Conservation (phyloP, 2,888 invertebrate genomes). For the Drosophila anceps region DNA sequence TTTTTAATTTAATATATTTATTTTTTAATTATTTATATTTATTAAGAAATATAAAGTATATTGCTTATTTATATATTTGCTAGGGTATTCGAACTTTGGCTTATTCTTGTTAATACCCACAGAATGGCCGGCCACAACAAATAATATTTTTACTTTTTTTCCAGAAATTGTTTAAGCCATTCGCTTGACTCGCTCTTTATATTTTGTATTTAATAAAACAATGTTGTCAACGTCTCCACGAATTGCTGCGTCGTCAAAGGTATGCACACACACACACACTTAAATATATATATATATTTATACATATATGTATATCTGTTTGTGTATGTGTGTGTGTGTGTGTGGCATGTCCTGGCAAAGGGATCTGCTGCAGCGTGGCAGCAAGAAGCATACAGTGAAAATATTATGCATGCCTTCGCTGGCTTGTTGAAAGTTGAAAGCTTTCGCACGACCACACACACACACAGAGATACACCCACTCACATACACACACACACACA, state of each 20-base stretch:
- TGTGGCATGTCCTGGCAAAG: conserved; percentile 26
- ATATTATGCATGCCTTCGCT: conserved; percentile 37
- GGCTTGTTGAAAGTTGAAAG: conserved; percentile 57
- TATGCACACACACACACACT: conserved; percentile 10
- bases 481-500: not conserved
- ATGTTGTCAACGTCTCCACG: conserved; percentile 48
- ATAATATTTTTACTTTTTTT: conserved; percentile 6
- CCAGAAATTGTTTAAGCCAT: conserved; percentile 56
- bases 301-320: not conserved
- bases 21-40: too few relatives aligned
- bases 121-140: not conserved
- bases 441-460: conserved; percentile 31
- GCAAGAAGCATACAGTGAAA: conserved; percentile 15
- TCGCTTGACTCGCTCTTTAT: conserved; percentile 24
- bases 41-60: not conserved
- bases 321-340: not conserved
- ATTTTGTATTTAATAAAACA: conserved; percentile 71
- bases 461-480: not conserved
- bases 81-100: not conserved
- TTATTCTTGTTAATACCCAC: not conserved
- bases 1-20: too few relatives aligned
- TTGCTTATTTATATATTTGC: too few relatives aligned
- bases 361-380: conserved; percentile 19
- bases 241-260: conserved; percentile 44
- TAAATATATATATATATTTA: not conserved